Evolutionary conservation across 2,797 vertebrate genomes (phyloP).

Genomic region (Heteromormyrus szaboi): DNA sequence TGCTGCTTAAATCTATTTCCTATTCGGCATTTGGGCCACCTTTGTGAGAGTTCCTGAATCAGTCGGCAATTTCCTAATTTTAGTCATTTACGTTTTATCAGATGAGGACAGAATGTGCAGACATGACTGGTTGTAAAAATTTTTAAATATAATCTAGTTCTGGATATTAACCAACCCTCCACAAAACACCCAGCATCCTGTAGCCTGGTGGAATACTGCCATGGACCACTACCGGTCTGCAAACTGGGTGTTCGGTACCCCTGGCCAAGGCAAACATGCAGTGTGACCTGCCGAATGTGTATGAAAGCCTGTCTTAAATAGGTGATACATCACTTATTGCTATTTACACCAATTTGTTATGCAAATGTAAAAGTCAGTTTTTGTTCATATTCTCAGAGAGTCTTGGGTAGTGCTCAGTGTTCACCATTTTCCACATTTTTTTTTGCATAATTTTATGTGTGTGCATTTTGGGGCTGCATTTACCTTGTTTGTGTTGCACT

Average conservation of each 20-base stretch:
- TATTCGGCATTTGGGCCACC: neutral
- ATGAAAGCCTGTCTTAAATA: neutral
- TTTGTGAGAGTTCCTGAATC: neutral
- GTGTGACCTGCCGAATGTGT: neutral
- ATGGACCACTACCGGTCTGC: neutral
- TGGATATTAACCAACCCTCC: neutral
- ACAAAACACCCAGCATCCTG: neutral
- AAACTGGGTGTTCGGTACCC: neutral
- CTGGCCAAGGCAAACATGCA: neutral
- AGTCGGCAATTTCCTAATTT: neutral
- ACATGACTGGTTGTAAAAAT: neutral
- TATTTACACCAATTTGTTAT: neutral
- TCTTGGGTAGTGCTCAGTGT: neutral
- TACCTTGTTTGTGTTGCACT: neutral
- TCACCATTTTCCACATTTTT: neutral
- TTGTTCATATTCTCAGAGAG: neutral
- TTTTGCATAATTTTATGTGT: neutral
- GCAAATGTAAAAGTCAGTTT: neutral
- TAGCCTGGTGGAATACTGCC: neutral
- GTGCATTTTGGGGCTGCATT: neutral
- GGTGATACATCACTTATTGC: neutral
- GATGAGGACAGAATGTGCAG: neutral
- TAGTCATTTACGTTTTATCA: neutral
- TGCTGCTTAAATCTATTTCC: neutral
- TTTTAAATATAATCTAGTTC: neutral